phyloP scores from a whole-genome alignment of 2,113 vertebrate genomes.

The Oryzias curvinotus region DNA sequence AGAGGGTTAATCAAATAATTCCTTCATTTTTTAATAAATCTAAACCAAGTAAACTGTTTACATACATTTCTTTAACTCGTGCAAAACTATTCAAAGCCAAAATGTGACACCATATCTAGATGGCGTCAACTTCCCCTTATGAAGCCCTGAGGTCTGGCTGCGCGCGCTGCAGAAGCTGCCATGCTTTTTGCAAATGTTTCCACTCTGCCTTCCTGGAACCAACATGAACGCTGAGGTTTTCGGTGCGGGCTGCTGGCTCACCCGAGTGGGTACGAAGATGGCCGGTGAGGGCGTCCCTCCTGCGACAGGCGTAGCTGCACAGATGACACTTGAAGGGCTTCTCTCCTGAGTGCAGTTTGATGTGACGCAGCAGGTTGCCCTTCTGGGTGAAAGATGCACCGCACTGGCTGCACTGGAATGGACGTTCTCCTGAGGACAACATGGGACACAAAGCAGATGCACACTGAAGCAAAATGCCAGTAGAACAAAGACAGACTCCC shows the following conservation, averaged over 20 bases:
- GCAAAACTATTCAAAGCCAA: conserved; percentile 38
- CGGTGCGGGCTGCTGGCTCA: conserved; percentile 65
- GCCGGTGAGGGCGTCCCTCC: conserved; percentile 94
- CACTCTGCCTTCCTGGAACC: background rate
- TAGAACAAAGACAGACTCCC: conserved; percentile 7
- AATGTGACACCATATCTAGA: conserved; percentile 54
- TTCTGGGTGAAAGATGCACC: conserved; percentile 99
- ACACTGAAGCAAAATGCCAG: conserved; percentile 24
- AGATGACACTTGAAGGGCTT: conserved; percentile 99
- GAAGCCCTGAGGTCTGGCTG: conserved; percentile 3
- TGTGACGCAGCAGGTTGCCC: conserved; percentile 97
- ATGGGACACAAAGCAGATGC: conserved; percentile 27
- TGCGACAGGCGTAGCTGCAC: conserved; percentile 96
- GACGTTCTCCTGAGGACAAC: conserved; percentile 86
- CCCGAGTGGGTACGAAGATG: conserved; percentile 97
- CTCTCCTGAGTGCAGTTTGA: conserved; percentile 97
- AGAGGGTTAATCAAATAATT: too few species aligned
- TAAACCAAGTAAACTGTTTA: conserved; percentile 16
- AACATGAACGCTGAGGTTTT: background rate
- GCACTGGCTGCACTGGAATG: conserved; percentile 97
- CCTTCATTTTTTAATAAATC: background rate
- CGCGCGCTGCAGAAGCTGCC: conserved; percentile 11
- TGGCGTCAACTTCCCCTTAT: conserved; percentile 56
- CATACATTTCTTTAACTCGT: conserved; percentile 51
- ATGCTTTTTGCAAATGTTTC: conserved; percentile 14